Conservation (phyloP, 2,797 vertebrate genomes). For the Cryptoprocta ferox region DNA sequence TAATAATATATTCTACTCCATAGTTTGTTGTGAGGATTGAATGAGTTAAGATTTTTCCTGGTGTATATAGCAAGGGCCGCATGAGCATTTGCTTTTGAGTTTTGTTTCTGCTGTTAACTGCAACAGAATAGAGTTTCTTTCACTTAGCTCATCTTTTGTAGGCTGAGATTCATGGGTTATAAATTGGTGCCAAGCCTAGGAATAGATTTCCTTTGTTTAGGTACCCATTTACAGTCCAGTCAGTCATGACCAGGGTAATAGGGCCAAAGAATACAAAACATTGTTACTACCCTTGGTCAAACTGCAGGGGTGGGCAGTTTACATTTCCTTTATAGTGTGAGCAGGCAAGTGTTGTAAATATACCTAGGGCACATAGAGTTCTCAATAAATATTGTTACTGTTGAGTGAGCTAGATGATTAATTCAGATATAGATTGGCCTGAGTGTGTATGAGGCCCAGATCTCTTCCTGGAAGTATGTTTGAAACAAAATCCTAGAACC, state of each 20-base stretch:
- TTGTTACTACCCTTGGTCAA: not conserved
- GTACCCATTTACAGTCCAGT: not conserved
- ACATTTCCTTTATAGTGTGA: not conserved
- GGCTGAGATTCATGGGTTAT: not conserved
- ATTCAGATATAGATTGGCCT: not conserved
- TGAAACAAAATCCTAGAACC: constrained; percentile 26
- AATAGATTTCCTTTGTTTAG: not conserved
- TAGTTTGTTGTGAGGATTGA: not conserved
- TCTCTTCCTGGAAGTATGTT: not conserved
- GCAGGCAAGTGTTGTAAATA: not conserved
- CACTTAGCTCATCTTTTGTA: not conserved
- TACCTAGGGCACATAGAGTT: not conserved
- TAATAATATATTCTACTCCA: not conserved
- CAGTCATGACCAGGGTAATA: not conserved
- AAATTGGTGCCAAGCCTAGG: not conserved
- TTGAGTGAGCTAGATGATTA: not conserved
- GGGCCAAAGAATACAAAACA: not conserved
- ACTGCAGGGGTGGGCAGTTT: not conserved
- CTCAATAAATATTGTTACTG: not conserved
- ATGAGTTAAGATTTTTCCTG: not conserved
- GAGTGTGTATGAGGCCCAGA: not conserved
- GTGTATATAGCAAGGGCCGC: not conserved
- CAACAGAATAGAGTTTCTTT: not conserved
- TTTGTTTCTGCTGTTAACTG: not conserved
- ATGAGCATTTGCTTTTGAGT: not conserved